A percentile compares a stretch with the other conserved stretches of the same genome.
Conservation (phyloP, 2,797 vertebrate genomes). For the Poeciliopsis gracilis region DNA sequence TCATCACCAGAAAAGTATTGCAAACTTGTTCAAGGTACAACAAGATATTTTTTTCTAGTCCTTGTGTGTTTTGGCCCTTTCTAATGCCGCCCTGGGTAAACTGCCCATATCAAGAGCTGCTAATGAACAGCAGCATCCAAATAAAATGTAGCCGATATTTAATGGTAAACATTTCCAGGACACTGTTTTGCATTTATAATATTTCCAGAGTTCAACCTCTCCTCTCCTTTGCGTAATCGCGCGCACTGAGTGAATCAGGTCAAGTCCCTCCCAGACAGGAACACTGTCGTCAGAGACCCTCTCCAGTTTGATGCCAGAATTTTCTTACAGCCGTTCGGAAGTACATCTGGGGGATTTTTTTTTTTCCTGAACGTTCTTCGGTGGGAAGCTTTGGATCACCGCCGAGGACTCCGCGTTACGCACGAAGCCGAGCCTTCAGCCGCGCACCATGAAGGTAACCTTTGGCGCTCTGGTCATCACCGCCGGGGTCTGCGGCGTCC, state of each 20-base stretch:
- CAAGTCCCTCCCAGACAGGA: constrained; percentile 54
- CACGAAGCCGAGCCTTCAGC: background rate
- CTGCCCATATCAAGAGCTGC: too few relatives aligned
- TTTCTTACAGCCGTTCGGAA: background rate
- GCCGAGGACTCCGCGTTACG: constrained; percentile 5
- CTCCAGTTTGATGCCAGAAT: background rate
- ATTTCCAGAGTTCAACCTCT: background rate
- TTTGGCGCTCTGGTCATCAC: constrained; percentile 70
- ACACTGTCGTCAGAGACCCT: background rate
- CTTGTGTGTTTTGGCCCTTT: too few relatives aligned
- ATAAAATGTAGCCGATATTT: background rate
- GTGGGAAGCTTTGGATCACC: background rate
- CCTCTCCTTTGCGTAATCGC: constrained; percentile 26
- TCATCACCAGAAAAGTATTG: background rate
- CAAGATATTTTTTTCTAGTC: too few relatives aligned
- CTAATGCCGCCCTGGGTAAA: too few relatives aligned
- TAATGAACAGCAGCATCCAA: background rate
- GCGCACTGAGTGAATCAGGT: background rate
- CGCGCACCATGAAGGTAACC: constrained; percentile 57
- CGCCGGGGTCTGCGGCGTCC: constrained; percentile 75
- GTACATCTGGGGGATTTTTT: background rate
- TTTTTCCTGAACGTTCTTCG: background rate
- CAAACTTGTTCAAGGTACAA: too few relatives aligned
- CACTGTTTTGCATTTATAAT: background rate
- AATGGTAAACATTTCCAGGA: background rate